Conservation (phyloP, 2,888 invertebrate genomes). For the Acanthococcus lagerstroemiae region DNA sequence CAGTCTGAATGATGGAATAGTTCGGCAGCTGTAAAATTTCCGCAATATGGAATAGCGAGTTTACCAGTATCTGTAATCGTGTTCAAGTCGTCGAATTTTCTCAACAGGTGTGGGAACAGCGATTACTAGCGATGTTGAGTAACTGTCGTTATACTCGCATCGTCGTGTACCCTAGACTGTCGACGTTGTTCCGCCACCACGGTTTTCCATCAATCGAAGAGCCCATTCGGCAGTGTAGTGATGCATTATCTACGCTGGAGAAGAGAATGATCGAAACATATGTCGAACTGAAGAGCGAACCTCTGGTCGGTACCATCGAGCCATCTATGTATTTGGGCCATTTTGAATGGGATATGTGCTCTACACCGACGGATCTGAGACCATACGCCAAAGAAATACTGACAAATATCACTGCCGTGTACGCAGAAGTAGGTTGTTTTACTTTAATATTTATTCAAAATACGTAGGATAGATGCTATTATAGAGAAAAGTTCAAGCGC, state of each 20-base stretch:
- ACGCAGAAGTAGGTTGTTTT: slow-evolving; percentile 55
- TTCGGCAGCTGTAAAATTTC: background rate
- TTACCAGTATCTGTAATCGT: background rate
- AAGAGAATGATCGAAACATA: slow-evolving; percentile 61
- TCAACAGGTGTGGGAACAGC: slow-evolving; percentile 59
- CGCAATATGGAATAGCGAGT: background rate
- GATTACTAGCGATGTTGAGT: slow-evolving; percentile 73
- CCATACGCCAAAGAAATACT: slow-evolving; percentile 84
- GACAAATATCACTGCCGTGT: slow-evolving; percentile 68
- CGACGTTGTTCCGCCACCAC: slow-evolving; percentile 54
- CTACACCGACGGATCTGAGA: slow-evolving; percentile 63
- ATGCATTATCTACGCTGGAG: slow-evolving; percentile 37
- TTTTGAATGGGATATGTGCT: slow-evolving; percentile 73
- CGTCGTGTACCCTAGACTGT: slow-evolving; percentile 60
- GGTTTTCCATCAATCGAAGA: slow-evolving; percentile 65
- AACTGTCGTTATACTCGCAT: slow-evolving; percentile 78
- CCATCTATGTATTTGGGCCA: slow-evolving; percentile 89
- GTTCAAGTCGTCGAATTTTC: background rate
- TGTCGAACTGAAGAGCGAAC: slow-evolving; percentile 84
- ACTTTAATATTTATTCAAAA: too few species aligned
- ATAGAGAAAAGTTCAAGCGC: too few species aligned
- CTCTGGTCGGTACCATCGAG: slow-evolving; percentile 89
- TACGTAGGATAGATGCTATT: too few species aligned
- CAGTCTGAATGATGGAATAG: background rate
- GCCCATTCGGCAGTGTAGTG: slow-evolving; percentile 45